phyloP scores from a whole-genome alignment of 2,888 invertebrate genomes.

The Capitulum mitella region DNA sequence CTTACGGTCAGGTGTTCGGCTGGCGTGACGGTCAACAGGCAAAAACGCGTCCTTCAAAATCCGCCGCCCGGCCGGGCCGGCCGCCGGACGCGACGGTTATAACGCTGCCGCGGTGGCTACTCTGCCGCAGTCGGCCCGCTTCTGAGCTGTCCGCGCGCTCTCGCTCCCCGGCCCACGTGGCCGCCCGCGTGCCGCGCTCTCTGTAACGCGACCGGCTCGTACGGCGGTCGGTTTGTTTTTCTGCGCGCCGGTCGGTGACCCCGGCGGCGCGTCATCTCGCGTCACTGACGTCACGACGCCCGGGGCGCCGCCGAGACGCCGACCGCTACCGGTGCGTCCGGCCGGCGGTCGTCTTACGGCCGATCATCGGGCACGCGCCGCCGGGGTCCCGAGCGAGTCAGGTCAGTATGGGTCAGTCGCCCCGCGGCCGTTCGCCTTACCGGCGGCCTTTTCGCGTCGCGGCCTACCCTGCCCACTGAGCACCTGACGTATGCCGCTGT shows the following conservation, averaged over 20 bases:
- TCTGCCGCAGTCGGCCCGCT: not conserved
- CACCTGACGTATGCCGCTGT: too few species aligned
- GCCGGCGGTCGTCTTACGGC: not conserved
- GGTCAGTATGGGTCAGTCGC: not conserved
- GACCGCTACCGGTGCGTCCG: not conserved
- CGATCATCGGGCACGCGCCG: not conserved
- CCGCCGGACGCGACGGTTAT: too few species aligned
- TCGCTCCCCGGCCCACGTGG: too few species aligned
- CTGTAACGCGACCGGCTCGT: not conserved
- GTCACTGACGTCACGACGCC: not conserved
- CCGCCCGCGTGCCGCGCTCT: not conserved
- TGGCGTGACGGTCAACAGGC: too few species aligned
- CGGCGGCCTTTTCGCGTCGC: too few species aligned
- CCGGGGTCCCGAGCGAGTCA: not conserved
- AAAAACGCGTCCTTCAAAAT: too few species aligned
- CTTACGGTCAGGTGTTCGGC: too few species aligned
- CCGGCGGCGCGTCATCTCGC: constrained; percentile 1
- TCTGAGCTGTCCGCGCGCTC: not conserved
- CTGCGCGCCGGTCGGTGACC: constrained; percentile 5
- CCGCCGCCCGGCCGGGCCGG: too few species aligned
- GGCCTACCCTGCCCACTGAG: too few species aligned
- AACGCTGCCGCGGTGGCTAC: too few species aligned
- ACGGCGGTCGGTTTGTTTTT: constrained; percentile 1
- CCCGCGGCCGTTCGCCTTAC: too few species aligned
- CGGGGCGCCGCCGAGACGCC: not conserved